Conservation (phyloP, 2,797 vertebrate genomes). For the Pseudotriccus pelzelni region DNA sequence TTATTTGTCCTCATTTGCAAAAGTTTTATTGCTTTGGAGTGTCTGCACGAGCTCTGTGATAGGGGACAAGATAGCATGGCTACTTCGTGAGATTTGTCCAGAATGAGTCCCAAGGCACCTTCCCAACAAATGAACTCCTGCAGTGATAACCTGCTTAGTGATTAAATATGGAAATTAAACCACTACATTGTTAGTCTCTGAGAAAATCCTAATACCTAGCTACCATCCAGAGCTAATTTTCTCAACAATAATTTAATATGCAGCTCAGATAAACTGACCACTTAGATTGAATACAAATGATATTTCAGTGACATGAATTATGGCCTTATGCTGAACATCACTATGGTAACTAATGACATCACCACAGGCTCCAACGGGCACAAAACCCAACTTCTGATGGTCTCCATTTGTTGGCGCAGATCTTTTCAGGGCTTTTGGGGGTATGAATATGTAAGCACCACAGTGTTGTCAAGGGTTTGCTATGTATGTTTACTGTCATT, state of each 20-base stretch:
- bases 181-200: neutral
- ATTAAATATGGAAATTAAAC: constrained; percentile 5
- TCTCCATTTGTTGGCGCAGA: constrained; percentile 7
- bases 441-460: constrained; percentile 32
- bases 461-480: constrained; percentile 68
- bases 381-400: constrained; percentile 65
- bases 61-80: neutral
- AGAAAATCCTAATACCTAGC: constrained; percentile 22
- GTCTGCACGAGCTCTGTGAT: neutral
- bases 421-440: constrained; percentile 52
- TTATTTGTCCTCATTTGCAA: neutral
- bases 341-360: constrained; percentile 81
- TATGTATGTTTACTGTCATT: constrained; percentile 70
- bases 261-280: constrained; percentile 44
- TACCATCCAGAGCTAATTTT: constrained; percentile 67
- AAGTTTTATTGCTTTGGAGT: neutral
- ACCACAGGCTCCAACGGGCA: constrained; percentile 65
- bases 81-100: neutral
- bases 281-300: constrained; percentile 74
- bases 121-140: neutral
- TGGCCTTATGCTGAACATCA: constrained; percentile 73
- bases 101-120: neutral
- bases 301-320: constrained; percentile 62
- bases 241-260: constrained; percentile 61
- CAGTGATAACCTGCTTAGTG: constrained; percentile 11